Percentiles rank a stretch among this genome's conserved stretches.
Conservation (phyloP, 2,797 vertebrate genomes). For the Enteromius mattozi region DNA sequence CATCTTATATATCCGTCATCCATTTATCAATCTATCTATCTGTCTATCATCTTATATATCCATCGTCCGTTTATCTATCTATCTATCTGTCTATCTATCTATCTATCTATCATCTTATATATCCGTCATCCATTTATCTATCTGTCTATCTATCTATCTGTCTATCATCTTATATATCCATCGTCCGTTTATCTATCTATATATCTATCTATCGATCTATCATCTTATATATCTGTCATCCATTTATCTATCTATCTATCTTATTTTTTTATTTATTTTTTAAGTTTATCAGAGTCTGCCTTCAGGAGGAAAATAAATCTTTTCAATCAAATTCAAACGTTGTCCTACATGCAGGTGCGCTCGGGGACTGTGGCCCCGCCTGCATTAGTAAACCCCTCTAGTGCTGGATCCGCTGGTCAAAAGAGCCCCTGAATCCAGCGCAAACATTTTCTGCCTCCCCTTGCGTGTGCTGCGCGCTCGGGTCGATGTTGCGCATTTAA, state of each 20-base stretch:
- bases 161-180: neutral
- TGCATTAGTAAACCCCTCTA: slow-evolving; percentile 24
- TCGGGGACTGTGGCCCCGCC: slow-evolving; percentile 28
- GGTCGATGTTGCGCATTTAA: slow-evolving; percentile 34
- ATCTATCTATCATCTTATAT: too few relatives aligned
- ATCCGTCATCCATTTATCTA: neutral
- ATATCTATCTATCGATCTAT: fast-evolving
- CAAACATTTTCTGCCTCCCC: slow-evolving; percentile 16
- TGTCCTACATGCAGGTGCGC: neutral
- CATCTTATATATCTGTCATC: too few relatives aligned
- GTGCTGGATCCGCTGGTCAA: slow-evolving; percentile 5
- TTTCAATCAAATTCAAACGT: neutral
- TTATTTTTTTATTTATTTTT: neutral
- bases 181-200: too few relatives aligned
- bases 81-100: too few relatives aligned
- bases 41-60: too few relatives aligned
- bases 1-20: neutral
- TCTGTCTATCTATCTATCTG: neutral
- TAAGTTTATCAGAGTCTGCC: neutral
- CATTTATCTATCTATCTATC: neutral
- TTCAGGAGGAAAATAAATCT: neutral
- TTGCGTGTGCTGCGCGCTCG: slow-evolving; percentile 23
- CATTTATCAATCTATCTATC: fast-evolving
- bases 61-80: too few relatives aligned
- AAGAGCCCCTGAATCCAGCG: slow-evolving; percentile 34